Evolutionary conservation across 2,888 invertebrate genomes (phyloP), one percentile per base, ranked within the genome.

Genomic region (Danaus chrysippus): DNA sequence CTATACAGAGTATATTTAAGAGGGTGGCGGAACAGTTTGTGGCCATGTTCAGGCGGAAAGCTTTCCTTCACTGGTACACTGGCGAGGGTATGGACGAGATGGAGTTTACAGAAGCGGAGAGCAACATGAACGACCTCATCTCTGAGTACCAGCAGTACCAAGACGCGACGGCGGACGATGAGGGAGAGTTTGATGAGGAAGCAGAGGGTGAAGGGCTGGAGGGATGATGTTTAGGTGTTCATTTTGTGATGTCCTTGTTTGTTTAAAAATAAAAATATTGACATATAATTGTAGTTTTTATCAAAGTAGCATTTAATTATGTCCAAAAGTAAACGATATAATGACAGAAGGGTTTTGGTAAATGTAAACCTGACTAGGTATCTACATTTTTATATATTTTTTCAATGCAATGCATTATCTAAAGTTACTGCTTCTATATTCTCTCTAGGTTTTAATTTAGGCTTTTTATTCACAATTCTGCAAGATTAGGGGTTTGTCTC

Each of bases 41-140:
- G 15, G 96, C 96, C 74, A 97, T 98, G 98, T 98, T 97, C 92
- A 93, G 97, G 71, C 93, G 98, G 74, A 98, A 97, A 87, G 98
- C 98, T 81, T 98, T 98, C 93, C 92, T 98, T 74, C 97, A 98
- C 92, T 98, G 97, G 97, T 98, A 97, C 91, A 97, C 97, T 44
- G 97, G 97, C 58, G 97, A 98, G 83, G 98, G 98, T 69, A 98
- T 98, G 97, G 97, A 98, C 81, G 97, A 97, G 85, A 95, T 97
- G 95, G 98, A 98, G 86, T 98, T 98, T 91, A 96, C 96, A 23
- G 97, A 98, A 81, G 98, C 98, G 17, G 97, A 98, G 83, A 96
- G 96, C 77, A 98, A 98, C 92, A 96, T 98, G 95, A 97, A 95
- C 76, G 96, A 96, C 81, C 87, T 96, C 79, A 95, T 96, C 34